Base-by-base conservation (phyloP, 2,797 vertebrate genomes). In the Platalea minor region DNA sequence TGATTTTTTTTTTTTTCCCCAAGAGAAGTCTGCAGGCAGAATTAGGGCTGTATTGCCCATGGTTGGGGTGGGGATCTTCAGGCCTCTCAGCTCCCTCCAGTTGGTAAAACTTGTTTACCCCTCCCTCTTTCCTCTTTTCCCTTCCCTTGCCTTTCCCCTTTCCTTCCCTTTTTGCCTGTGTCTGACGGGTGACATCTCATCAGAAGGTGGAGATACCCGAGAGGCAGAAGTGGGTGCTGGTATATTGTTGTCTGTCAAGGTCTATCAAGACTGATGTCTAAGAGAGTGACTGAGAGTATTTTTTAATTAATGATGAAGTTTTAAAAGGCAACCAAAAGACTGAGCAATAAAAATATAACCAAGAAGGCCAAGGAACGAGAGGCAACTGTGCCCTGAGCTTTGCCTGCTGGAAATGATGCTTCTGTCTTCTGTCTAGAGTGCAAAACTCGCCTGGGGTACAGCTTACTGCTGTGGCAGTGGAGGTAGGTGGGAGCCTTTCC, bases 361-460 rank as follows among this genome's bases (percentile, higher is more conserved):
- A n/a, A 48, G 67, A 13, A 7, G 54, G 43, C 54, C 60, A 16
- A 15, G 51, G 35, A 60, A 25, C 3, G 20, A 41, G 54, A 61
- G n/a, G 25, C 18, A 35, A 9, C 86, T 12, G 8, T 43, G 63
- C 29, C 69, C 51, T 57, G 37, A 56, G 85, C 85, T 74, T 28
- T 53, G 29, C 54, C 37, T 13, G 41, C n/a, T 69, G 69, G 54
- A 21, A 69, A 15, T 45, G 11, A 4, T 4, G 7, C 50, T 43
- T 41, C 51, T 46, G 15, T 43, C 19, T 70, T 61, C 35, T 67
- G 24, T 19, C 48, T 17, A 6, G 64, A 43, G 28, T 2, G 1
- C n/a, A 23, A 1, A 37, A 74, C 17, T 39, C 56, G 61, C 14
- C 0, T 0, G 7, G 60, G 48, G 35, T 48, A 0, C 35, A 4